Evolutionary conservation across 2,888 invertebrate species (phyloP), one percentile per base, ranked within the genome.

Genomic region (Caenorhabditis doughertyi): DNA sequence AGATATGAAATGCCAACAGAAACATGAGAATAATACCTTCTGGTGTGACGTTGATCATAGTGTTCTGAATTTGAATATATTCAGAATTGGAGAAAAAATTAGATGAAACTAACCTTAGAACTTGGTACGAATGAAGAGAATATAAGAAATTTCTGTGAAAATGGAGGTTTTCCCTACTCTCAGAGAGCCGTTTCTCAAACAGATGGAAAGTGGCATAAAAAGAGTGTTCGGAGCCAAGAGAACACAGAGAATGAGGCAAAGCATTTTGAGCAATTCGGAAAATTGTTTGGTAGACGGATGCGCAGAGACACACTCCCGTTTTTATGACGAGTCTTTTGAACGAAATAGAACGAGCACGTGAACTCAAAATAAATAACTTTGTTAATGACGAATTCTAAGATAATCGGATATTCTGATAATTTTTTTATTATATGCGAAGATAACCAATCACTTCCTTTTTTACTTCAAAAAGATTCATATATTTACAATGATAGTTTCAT

Each of bases 31-130:
- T 83, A 7, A 79, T 70, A 11, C 73, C 74, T 70, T 83, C 82
- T 42, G 82, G 82, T 32, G 82, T 83, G n/a, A 83, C 55, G 56
- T 83, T 79, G 55, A 83, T 83, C 82, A 83, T 83, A n/a, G n/a
- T n/a, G 8, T 67, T 73, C 73, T 74, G 64, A 35, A 58, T 18
- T 13, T 58, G 1, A 32, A 18, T 13, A 11, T 13, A 21, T 44
- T 47, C 21, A 58, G 23, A 70, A 21, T n/a, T 5, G 5, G 8
- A 65, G 2, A 29, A 44, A 62, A 23, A 7, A 39, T 47, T 11
- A 39, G 9, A 13, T 47, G 44, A 51, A 67, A 25, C 67, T 2
- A 35, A 67, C 53, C 53, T 51, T 16, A 25, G 39, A 35, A 1
- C 16, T 35, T 55, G 42, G 35, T 42, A 44, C 42, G 42, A 55